Base-by-base conservation (phyloP, 2,888 invertebrate species). In the Conistra vaccinii region DNA sequence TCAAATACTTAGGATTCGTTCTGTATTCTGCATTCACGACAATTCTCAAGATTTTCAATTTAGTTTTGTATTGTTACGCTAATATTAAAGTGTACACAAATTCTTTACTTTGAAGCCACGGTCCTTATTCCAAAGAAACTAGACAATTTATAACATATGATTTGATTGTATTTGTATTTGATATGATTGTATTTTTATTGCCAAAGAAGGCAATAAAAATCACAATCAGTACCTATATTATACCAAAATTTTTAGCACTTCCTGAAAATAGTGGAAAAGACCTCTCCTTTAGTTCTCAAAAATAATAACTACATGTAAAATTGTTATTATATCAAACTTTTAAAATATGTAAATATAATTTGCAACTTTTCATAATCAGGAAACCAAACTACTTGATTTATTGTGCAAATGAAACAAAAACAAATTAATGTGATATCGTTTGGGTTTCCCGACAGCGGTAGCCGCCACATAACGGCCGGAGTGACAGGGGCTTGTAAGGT, bases 31-130 rank as follows among this genome's bases (percentile, higher is more conserved):
- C 69, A 74, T 77, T 78, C 81, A 78, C 26, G 62, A 85, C 72
- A 78, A 78, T 78, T 75, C 75, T 61, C 45, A 70, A 75, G 67
- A 70, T 82, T 82, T 85, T 76, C 82, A 81, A 83, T 83, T 73
- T 81, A 69, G 63, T 39, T 29, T 57, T 55, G 53, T 77, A 85
- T 85, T 83, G 73, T 85, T 81, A 77, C 77, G 73, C 63, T 83
- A 81, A 81, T 85, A 77, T 83, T 73, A 69, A 69, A 83, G 67
- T 81, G 76, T 62, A 75, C 67, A 80, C n/a, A 63, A 66, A 73
- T 53, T 58, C 58, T 63, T 45, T 62, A 35, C 57, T 78, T 66
- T 17, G 32, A 58, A 63, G 62, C 58, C 26, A 55, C n/a, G 2
- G 60, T 60, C 6, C 9, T 69, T 45, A 32, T 35, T 35, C 9